phyloP scores from a whole-genome alignment of 2,797 vertebrate species.

The Micropoecilia bifurca region DNA sequence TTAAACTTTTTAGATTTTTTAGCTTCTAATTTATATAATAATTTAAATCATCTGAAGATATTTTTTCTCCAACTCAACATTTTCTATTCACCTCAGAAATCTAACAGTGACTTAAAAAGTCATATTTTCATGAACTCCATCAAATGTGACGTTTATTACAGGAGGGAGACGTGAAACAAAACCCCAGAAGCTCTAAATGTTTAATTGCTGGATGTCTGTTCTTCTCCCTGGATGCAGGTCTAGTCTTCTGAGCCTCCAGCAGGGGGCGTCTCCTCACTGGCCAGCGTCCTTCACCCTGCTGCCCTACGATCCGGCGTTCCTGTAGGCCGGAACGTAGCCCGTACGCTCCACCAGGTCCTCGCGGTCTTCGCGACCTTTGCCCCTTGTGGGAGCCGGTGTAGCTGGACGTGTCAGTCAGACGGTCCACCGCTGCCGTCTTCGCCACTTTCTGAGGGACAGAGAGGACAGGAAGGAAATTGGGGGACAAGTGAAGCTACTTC shows the following conservation, averaged over 20 bases:
- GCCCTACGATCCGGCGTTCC: constrained; percentile 90
- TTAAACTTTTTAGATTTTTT: too few species aligned
- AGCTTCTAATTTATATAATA: too few species aligned
- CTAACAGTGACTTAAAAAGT: too few species aligned
- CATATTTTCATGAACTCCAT: too few species aligned
- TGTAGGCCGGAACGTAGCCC: constrained; percentile 96
- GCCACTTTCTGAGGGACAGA: constrained; percentile 86
- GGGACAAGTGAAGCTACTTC: neutral
- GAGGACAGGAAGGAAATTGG: neutral
- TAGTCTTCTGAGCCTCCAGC: constrained; percentile 55
- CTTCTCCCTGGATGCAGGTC: constrained; percentile 48
- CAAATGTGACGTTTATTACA: neutral
- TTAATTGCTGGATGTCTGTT: neutral
- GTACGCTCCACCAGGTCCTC: constrained; percentile 92
- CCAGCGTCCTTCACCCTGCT: constrained; percentile 83
- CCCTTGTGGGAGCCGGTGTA: constrained; percentile 95
- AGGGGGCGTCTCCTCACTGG: constrained; percentile 34
- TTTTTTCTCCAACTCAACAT: too few species aligned
- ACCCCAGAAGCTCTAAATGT: neutral
- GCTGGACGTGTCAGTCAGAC: constrained; percentile 91
- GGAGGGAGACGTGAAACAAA: neutral
- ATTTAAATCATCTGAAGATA: too few species aligned
- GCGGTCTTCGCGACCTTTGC: constrained; percentile 90
- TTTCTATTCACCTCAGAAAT: too few species aligned
- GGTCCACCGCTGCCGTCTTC: constrained; percentile 86